Percentiles rank a stretch among this genome's conserved stretches.
Evolutionary conservation across 2,113 vertebrate genomes (phyloP).

Genomic region (Eurystomus gularis): DNA sequence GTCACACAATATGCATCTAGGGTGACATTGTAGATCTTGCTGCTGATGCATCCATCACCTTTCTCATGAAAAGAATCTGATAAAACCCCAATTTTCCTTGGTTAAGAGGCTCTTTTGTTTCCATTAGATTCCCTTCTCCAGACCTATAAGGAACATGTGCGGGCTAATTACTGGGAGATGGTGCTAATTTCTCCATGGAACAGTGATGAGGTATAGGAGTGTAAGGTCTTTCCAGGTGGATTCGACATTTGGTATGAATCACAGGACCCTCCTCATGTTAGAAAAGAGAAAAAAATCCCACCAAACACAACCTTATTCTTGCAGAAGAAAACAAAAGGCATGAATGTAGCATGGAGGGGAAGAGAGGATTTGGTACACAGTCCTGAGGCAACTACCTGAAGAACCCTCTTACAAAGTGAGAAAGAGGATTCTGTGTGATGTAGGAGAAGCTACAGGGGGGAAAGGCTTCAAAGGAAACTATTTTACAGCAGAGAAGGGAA

Average conservation of each 20-base stretch:
- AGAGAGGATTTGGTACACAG: background rate
- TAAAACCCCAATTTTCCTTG: background rate
- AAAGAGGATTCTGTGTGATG: background rate
- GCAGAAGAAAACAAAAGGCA: background rate
- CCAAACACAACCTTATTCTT: background rate
- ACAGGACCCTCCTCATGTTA: fast-evolving
- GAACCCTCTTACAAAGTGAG: background rate
- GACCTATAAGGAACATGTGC: fast-evolving
- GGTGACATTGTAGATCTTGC: background rate
- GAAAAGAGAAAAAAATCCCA: background rate
- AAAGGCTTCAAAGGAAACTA: background rate
- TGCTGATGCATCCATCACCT: background rate
- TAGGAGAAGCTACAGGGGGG: background rate
- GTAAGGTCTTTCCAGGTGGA: background rate
- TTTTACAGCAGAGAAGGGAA: background rate
- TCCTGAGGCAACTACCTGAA: background rate
- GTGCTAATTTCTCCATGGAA: background rate
- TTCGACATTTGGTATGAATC: no score
- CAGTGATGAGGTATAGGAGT: background rate
- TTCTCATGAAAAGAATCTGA: background rate
- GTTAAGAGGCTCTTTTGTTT: background rate
- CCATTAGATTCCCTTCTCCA: background rate
- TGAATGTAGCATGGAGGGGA: background rate
- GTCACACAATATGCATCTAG: background rate
- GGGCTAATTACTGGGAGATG: background rate